phyloP scores from a whole-genome alignment of 2,888 invertebrate genomes.

The Aphidius colemani region DNA sequence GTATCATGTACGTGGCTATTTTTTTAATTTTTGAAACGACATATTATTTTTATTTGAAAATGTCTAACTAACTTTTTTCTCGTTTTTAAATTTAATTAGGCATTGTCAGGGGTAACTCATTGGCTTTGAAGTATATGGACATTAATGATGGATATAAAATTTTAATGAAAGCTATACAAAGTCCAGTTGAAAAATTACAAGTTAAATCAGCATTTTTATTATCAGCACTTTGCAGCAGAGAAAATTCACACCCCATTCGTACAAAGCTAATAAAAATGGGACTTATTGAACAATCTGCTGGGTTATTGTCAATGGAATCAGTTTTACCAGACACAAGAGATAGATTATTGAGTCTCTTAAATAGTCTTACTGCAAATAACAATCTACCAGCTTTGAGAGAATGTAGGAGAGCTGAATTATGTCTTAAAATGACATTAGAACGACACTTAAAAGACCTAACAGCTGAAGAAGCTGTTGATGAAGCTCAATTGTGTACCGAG shows the following conservation, averaged over 20 bases:
- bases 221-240: constrained; percentile 63
- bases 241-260: constrained; percentile 45
- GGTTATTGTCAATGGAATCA: constrained; percentile 43
- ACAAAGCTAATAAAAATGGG: constrained; percentile 54
- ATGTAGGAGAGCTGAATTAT: constrained; percentile 50
- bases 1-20: constrained; percentile 71
- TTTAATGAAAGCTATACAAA: constrained; percentile 67
- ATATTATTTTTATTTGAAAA: constrained; percentile 2
- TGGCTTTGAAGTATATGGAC: constrained; percentile 67
- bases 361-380: constrained; percentile 47
- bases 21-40: not conserved
- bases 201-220: constrained; percentile 78
- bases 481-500: constrained; percentile 45
- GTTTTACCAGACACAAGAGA: constrained; percentile 50
- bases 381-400: constrained; percentile 52
- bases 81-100: constrained; percentile 59
- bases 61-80: constrained; percentile 4
- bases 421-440: constrained; percentile 49
- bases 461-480: constrained; percentile 48
- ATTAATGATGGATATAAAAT: constrained; percentile 70
- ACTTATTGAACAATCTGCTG: constrained; percentile 52
- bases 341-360: constrained; percentile 50
- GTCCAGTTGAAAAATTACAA: constrained; percentile 65
- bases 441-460: constrained; percentile 45
- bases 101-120: constrained; percentile 68